Evolutionary conservation across 2,113 vertebrate species (phyloP), one percentile per base, ranked within the genome.

Genomic region (Salvelinus namaycush): DNA sequence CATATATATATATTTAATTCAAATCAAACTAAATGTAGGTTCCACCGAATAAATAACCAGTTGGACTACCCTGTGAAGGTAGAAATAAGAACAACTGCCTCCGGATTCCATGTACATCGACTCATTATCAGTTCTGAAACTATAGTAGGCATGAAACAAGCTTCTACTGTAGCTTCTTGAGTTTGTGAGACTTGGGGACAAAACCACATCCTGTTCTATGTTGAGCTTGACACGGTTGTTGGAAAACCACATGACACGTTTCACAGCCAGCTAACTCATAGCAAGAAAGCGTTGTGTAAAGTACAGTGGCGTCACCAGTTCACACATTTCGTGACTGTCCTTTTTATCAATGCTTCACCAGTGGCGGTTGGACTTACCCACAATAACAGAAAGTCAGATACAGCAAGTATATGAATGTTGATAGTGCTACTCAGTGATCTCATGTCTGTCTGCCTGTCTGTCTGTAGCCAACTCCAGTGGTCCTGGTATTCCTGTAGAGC

Each of bases 161-260:
- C 39, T 44, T 11, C 39, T 18, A 54, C 5, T 54, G 14, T 54
- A 54, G 3, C 51, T 16, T 54, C n/a, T 22, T 22, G 59, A 18
- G 4, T 44, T 20, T 70, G 39, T 24, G 16, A 77, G 60, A 70
- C 65, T 78, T 64, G 79, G 71, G 39, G 22, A 14, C 1, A 5
- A 84, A 88, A 82, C 86, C 88, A 88, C 90, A 89, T 90, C 89
- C 89, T 87, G 77, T 79, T 34, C 70, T 8, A 73, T 60, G 64
- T 68, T 80, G 71, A 75, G 24, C 4, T 34, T 84, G 81, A 86
- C 85, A 81, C 73, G 79, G 39, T 82, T 79, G 22, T 64, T 64
- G 54, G 12, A 65, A 70, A 5, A 24, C 59, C 64, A 76, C 62
- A 76, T 89, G 89, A 39, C 72, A 86, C n/a, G 68, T 20, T 68